A percentile compares a stretch with the other conserved stretches of the same genome.
Conservation (phyloP, 1,140 invertebrate genomes). For the Lithobius niger region DNA sequence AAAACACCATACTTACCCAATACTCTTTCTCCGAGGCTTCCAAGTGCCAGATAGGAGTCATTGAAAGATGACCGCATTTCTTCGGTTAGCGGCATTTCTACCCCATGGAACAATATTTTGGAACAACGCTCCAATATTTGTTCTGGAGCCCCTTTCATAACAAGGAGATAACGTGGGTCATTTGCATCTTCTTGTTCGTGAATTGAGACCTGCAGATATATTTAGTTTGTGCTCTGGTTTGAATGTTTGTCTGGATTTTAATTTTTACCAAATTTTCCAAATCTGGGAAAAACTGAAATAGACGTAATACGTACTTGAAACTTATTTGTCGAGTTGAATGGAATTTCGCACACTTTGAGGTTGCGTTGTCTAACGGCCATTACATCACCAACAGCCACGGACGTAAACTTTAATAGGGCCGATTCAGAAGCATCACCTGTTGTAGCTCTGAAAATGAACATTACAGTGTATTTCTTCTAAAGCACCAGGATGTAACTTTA, state of each 20-base stretch:
- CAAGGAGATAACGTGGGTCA: conserved; percentile 80
- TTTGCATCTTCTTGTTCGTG: conserved; percentile 80
- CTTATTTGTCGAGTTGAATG: conserved; percentile 49
- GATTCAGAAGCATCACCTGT: conserved; percentile 41
- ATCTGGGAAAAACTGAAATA: conserved; percentile 26
- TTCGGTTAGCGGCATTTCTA: conserved; percentile 31
- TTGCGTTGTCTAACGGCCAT: conserved; percentile 34
- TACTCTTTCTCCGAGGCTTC: conserved; percentile 44
- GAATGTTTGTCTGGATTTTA: too few species aligned
- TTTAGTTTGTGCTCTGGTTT: too few species aligned
- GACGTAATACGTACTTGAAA: conserved; percentile 35
- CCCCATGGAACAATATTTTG: conserved; percentile 36
- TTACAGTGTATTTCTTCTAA: too few species aligned
- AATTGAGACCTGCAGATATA: conserved; percentile 65
- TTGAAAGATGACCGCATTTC: conserved; percentile 38
- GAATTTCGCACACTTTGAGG: conserved; percentile 44
- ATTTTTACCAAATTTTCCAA: not conserved
- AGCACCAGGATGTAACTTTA: too few species aligned
- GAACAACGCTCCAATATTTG: conserved; percentile 73
- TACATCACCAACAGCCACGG: conserved; percentile 37
- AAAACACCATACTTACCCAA: too few species aligned
- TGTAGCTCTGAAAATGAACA: conserved; percentile 30
- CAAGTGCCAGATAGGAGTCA: conserved; percentile 42
- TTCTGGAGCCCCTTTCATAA: conserved; percentile 99
- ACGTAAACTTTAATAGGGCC: conserved; percentile 39